Evolutionary conservation across 2,797 vertebrate genomes (phyloP), one percentile per base, ranked within the genome.

Genomic region (Dendrocincla fuliginosa): DNA sequence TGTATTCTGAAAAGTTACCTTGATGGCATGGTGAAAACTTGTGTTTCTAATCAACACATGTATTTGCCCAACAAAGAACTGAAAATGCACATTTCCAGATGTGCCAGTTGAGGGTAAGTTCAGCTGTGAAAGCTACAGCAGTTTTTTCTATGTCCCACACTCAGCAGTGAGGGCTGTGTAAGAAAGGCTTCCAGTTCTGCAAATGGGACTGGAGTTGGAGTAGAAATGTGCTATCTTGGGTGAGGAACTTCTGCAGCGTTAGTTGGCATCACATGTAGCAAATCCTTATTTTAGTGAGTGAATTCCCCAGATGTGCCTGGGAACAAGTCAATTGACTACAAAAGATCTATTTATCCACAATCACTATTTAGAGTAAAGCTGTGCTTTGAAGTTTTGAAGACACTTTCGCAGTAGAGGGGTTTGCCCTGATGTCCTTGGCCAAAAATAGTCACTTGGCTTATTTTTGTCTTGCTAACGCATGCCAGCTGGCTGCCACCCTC

Each of bases 381-480:
- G 49, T 6, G 2, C 80, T 94, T 95, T 86, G 92, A 93, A 89
- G 46, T 81, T 90, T 71, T 64, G 44, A 87, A 91, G 79, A 52
- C 73, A 89, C 63, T 96, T 97, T 94, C 1, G 63, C 88, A 96
- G 80, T 57, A 83, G 84, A 95, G 79, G 86, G 81, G 69, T 68
- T 96, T 92, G 85, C 90, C 89, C 92, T 93, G 82, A 22, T 95
- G 95, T 84, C 95, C 96, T 96, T 96, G 95, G 92, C 92, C 95
- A 96, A 95, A 96, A 97, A 97, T 97, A 97, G 96, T 84, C 77
- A 67, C 83, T 86, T 95, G 61, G 77, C 67, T 94, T 97, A 94
- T 96, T 96, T 96, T 94, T 85, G 77, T 96, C 76, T 70, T 49
- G 33, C 35, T 84, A 94, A 73, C 8, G 0, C 55, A 77, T 89